Conservation (phyloP, 2,113 vertebrate species). For the Onychostoma macrolepis region DNA sequence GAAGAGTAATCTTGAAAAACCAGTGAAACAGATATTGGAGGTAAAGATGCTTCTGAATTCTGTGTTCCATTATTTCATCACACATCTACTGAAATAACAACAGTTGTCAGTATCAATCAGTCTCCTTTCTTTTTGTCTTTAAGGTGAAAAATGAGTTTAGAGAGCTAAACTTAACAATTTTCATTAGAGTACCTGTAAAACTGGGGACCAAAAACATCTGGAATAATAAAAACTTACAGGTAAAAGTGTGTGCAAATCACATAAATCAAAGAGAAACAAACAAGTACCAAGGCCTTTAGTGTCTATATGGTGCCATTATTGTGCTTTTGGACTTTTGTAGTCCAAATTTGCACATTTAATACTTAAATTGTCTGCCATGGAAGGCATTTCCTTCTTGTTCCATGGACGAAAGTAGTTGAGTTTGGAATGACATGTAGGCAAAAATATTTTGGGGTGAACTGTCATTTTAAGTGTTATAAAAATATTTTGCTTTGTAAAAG, state of each 20-base stretch:
- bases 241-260: slow-evolving; percentile 29
- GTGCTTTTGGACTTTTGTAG: background rate
- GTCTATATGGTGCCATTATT: background rate
- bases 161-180: slow-evolving; percentile 67
- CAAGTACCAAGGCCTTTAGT: background rate
- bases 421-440: background rate
- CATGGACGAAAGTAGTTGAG: background rate
- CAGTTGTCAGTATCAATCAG: background rate
- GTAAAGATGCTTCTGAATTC: slow-evolving; percentile 60
- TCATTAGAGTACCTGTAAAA: slow-evolving; percentile 73
- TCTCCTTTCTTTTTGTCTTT: background rate
- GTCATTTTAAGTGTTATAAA: background rate
- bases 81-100: background rate
- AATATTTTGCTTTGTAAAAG: no score
- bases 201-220: slow-evolving; percentile 73
- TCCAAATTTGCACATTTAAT: background rate
- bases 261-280: background rate
- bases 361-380: background rate
- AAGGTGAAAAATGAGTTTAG: slow-evolving; percentile 77
- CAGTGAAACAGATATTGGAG: slow-evolving; percentile 67
- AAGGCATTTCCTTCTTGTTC: background rate
- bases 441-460: background rate
- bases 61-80: background rate
- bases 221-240: slow-evolving; percentile 65
- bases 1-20: slow-evolving; percentile 64